Conservation (phyloP, 2,888 invertebrate species). For the Aethes cnicana region DNA sequence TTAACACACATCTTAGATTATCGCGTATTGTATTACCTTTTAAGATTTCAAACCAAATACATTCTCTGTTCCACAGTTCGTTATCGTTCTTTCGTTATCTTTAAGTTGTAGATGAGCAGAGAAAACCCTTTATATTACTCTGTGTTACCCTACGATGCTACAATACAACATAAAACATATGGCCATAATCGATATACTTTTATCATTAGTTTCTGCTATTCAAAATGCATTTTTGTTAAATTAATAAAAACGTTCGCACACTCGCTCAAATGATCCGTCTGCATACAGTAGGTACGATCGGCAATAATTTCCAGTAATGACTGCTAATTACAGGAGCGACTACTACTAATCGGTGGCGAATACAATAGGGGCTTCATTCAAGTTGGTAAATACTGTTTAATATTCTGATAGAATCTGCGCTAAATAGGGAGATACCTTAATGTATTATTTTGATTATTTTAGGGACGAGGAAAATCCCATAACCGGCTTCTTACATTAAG, state of each 20-base stretch:
- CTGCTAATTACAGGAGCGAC: constrained; percentile 2
- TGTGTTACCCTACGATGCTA: background rate
- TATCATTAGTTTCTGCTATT: constrained; percentile 4
- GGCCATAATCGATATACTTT: constrained; percentile 18
- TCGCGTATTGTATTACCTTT: no score
- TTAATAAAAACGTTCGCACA: constrained; percentile 6
- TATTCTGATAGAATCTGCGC: no score
- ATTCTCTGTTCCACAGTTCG: no score
- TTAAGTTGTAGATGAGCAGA: no score
- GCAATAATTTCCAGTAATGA: background rate
- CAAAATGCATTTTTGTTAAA: constrained; percentile 1
- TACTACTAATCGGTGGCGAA: constrained; percentile 21
- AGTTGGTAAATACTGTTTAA: background rate
- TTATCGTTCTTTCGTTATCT: no score
- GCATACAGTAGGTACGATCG: constrained; percentile 20
- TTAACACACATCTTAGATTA: no score
- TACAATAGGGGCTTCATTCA: constrained; percentile 6
- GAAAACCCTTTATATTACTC: no score
- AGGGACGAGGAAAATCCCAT: no score
- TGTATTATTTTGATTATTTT: no score
- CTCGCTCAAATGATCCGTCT: background rate
- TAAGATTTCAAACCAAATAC: no score
- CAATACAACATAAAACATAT: constrained; percentile 18
- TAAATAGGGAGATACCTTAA: no score
- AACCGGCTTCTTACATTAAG: background rate